These are phyloP conservation scores for Rhinoderma darwinii DNA, from an alignment of 2,113 vertebrate genomes.

Conservation along the genomic window DNA sequence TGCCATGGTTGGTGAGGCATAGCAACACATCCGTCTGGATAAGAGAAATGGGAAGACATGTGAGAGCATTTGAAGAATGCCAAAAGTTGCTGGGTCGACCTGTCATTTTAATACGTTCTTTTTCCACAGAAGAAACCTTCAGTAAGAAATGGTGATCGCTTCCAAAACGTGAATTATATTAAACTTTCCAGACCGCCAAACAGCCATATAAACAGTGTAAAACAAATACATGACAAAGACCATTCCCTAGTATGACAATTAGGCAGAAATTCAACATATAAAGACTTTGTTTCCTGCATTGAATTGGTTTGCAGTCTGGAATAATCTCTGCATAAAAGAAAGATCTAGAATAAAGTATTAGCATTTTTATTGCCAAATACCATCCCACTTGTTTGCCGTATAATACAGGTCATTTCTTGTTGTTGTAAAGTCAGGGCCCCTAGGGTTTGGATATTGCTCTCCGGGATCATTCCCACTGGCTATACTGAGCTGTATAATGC, in stretches of 20 bases:
- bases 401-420: conserved; percentile 16
- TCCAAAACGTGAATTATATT: background rate
- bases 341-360: conserved; percentile 3
- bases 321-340: background rate
- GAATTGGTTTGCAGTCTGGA: background rate
- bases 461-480: conserved; percentile 36
- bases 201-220: background rate
- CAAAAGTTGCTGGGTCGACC: background rate
- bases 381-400: conserved; percentile 24
- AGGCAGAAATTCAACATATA: background rate
- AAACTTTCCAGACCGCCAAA: background rate
- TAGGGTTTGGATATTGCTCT: conserved; percentile 14
- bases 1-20: background rate
- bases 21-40: background rate
- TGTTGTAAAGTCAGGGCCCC: background rate
- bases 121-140: background rate
- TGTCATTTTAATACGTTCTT: background rate
- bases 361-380: conserved; percentile 7
- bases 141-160: background rate
- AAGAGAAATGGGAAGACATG: background rate
- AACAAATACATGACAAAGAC: background rate
- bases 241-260: background rate
- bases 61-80: background rate
- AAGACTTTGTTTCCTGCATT: background rate
- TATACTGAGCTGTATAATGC: conserved; percentile 32